phyloP scores from a whole-genome alignment of 2,113 vertebrate species.

The Bubo scandiacus region DNA sequence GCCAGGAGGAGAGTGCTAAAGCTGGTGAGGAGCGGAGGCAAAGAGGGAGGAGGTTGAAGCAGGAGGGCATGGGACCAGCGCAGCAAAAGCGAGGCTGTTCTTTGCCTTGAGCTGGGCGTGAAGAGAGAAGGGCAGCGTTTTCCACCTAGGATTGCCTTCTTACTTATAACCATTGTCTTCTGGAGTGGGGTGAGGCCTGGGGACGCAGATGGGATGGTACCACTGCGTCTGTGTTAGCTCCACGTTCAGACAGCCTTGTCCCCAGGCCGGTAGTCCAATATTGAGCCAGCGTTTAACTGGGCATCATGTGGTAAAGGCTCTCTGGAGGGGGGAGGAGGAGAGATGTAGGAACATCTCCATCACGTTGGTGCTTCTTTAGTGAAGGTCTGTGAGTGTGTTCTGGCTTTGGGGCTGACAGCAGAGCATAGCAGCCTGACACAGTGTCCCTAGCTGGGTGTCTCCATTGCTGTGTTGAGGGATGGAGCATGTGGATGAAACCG shows the following conservation, averaged over 20 bases:
- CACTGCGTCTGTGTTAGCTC: background rate
- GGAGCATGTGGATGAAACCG: background rate
- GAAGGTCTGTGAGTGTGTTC: background rate
- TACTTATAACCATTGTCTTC: background rate
- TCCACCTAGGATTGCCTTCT: background rate
- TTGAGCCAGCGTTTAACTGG: background rate
- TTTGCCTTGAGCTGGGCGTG: background rate
- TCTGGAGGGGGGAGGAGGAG: background rate
- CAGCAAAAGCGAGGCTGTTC: background rate
- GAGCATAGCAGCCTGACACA: background rate
- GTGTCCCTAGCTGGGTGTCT: background rate
- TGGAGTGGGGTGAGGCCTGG: background rate
- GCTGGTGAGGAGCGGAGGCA: background rate
- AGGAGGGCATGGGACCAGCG: background rate
- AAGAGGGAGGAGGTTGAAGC: background rate
- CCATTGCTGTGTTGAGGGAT: background rate
- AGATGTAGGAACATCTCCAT: background rate
- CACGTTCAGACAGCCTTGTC: background rate
- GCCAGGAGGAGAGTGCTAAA: background rate
- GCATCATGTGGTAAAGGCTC: fast-evolving
- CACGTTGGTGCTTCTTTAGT: background rate
- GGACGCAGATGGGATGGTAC: background rate
- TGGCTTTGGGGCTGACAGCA: background rate
- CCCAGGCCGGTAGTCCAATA: background rate
- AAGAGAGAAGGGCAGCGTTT: fast-evolving